A percentile compares a stretch with the other conserved stretches of the same genome.
Evolutionary conservation across 1,140 invertebrate genomes (phyloP).

Genomic region (Pachypsylla venusta): DNA sequence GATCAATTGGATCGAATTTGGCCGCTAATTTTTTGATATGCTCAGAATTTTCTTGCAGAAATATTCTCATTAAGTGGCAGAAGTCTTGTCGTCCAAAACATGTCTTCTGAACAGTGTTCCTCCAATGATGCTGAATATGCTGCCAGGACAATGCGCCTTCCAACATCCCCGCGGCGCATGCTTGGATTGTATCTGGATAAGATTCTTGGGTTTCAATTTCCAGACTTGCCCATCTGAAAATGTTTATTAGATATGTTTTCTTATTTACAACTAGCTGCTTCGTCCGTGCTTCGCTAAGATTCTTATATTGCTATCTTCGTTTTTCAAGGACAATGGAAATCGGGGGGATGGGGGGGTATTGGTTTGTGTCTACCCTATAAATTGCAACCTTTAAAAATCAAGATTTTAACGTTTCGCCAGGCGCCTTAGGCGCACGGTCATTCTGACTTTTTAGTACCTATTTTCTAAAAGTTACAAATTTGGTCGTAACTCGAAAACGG

Average conservation of each 20-base stretch:
- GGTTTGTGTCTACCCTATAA: too few relatives aligned
- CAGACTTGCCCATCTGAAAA: conserved; percentile 53
- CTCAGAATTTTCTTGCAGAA: conserved; percentile 45
- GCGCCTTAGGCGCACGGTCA: too few relatives aligned
- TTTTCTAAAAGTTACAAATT: too few relatives aligned
- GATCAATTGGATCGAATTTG: conserved; percentile 31
- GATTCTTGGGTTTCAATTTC: conserved; percentile 58
- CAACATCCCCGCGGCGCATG: conserved; percentile 74
- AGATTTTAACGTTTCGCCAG: too few relatives aligned
- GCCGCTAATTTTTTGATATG: conserved; percentile 43
- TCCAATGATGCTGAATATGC: conserved; percentile 63
- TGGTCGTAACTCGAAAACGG: too few relatives aligned
- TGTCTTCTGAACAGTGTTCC: conserved; percentile 53
- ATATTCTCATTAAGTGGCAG: conserved; percentile 49
- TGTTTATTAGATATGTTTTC: conserved; percentile 15
- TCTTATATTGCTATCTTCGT: too few relatives aligned
- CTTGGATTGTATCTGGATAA: conserved; percentile 61
- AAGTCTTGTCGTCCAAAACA: conserved; percentile 49
- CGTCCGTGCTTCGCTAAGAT: too few relatives aligned
- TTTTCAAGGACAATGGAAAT: too few relatives aligned
- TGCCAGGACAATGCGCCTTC: conserved; percentile 70
- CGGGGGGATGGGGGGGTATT: too few relatives aligned
- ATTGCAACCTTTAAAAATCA: too few relatives aligned
- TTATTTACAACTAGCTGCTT: too few relatives aligned
- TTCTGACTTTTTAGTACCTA: too few relatives aligned